Conservation (phyloP, 2,888 invertebrate genomes). For the Nemurella pictetii region DNA sequence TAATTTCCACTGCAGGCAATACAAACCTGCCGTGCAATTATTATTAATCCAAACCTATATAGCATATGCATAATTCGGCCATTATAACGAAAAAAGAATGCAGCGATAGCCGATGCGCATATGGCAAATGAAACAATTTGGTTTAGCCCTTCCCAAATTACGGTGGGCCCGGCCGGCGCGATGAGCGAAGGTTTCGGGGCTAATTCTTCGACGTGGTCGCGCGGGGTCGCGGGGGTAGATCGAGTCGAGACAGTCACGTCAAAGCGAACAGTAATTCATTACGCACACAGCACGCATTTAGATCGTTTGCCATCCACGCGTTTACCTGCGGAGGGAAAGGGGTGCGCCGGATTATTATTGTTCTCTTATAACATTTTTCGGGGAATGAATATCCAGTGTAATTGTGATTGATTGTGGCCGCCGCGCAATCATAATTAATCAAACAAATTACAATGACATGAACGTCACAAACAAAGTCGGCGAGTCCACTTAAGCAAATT, state of each 20-base stretch:
- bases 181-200: neutral
- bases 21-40: slow-evolving; percentile 15
- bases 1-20: slow-evolving; percentile 21
- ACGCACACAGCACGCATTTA: neutral
- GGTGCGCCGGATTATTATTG: neutral
- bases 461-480: neutral
- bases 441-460: neutral
- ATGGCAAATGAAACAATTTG: slow-evolving; percentile 27
- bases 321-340: neutral
- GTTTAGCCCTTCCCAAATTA: slow-evolving; percentile 9
- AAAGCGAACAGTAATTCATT: neutral
- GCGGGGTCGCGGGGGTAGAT: no score
- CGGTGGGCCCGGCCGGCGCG: neutral
- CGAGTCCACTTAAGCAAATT: neutral
- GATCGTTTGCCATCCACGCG: neutral
- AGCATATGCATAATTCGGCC: slow-evolving; percentile 31
- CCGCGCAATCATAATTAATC: neutral
- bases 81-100: slow-evolving; percentile 4
- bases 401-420: neutral
- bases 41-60: neutral
- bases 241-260: no score
- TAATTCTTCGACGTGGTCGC: no score
- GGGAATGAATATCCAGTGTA: neutral
- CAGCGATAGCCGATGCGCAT: neutral
- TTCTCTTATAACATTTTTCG: neutral